Base-by-base conservation (phyloP, 2,113 vertebrate genomes). In the Ellobius talpinus region DNA sequence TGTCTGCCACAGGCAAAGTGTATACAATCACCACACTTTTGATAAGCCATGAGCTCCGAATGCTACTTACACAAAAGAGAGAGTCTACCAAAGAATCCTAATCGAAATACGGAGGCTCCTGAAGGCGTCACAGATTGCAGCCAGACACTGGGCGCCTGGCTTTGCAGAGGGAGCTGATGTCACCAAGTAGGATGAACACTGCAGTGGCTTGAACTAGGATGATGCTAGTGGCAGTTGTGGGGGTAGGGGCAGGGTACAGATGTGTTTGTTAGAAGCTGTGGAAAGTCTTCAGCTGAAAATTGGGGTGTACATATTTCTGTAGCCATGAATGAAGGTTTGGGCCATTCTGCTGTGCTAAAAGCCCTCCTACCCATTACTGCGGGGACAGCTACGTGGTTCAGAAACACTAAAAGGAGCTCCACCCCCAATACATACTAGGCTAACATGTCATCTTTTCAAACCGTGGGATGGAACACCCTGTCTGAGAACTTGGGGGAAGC, bases 291-390 rank as follows among this genome's bases (percentile, higher is more conserved):
- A 36, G 45, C 45, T 68, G 65, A 65, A 45, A 76, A 10, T 1
- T 42, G 24, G 11, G 36, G 42, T 7, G 52, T 33, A 36, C 16
- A 3, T 7, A 45, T 63, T 78, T 66, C 84, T 86, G 45, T 45
- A 19, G 45, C 7, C 2, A 31, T 14, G 74, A 66, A 58, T 33
- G 24, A 82, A 47, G 26, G 26, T 17, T 6, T 7, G 72, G n/a
- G 14, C 42, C 76, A 39, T 68, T 82, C 45, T 72, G n/a, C 81
- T 87, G 21, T 36, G 74, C 42, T 1, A 1, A 86, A 66, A 23
- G 29, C n/a, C 88, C 24, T n/a, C 0, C 0, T 0, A 55, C 21
- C 10, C 9, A 2, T 12, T 1, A 36, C 45, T 89, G 61, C 2
- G 79, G 45, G 63, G 31, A 84, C 31, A 66, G 2, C 50, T 52